Evolutionary conservation across 2,888 invertebrate genomes (phyloP).

Genomic region (Gnatocerus cornutus): DNA sequence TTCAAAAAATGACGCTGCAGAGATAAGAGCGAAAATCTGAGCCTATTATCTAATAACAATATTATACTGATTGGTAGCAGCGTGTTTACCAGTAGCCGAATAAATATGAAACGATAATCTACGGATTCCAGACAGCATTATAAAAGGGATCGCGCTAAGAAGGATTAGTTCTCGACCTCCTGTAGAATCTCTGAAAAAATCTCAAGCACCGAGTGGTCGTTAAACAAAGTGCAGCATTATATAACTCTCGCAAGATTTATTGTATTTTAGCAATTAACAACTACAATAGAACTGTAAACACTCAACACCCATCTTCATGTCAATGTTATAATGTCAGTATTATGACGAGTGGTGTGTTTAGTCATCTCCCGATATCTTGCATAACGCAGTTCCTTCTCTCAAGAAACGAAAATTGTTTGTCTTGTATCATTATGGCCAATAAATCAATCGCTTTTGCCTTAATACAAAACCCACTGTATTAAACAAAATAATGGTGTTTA

Average conservation of each 20-base stretch:
- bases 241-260: conserved; percentile 34
- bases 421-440: conserved; percentile 13
- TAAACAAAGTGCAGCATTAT: conserved; percentile 34
- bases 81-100: conserved; percentile 42
- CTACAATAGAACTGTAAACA: conserved; percentile 46
- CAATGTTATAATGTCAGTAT: conserved; percentile 44
- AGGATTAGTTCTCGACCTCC: conserved; percentile 45
- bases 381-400: conserved; percentile 28
- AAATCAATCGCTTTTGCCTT: conserved; percentile 23
- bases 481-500: conserved; percentile 5
- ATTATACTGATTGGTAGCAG: conserved; percentile 44
- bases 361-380: conserved; percentile 32
- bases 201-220: conserved; percentile 15
- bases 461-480: background rate
- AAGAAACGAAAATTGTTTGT: conserved; percentile 5
- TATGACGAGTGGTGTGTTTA: conserved; percentile 30
- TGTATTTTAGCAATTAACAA: conserved; percentile 41
- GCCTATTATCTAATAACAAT: conserved; percentile 50
- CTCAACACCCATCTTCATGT: conserved; percentile 40
- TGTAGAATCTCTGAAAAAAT: conserved; percentile 14
- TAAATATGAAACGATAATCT: conserved; percentile 52
- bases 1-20: conserved; percentile 32
- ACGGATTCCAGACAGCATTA: conserved; percentile 60
- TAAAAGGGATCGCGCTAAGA: conserved; percentile 39
- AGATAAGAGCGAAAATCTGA: conserved; percentile 36